Conservation (phyloP, 2,113 vertebrate genomes). For the Gasterosteus nipponicus region DNA sequence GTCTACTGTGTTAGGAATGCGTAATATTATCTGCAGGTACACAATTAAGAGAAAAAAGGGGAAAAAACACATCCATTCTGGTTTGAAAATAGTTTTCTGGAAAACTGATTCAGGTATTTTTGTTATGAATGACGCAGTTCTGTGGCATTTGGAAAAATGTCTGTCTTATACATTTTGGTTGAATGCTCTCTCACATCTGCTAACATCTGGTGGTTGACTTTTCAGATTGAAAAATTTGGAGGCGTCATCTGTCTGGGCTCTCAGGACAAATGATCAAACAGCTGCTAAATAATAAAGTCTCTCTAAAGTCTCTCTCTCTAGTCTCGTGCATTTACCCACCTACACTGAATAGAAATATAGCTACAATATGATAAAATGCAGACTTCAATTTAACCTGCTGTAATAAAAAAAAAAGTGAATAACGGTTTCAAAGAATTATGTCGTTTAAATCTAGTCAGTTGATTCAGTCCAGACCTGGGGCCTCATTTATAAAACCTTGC, state of each 20-base stretch:
- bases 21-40: neutral
- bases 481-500: no score
- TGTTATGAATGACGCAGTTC: neutral
- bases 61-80: neutral
- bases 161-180: conserved; percentile 15
- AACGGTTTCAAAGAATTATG: no score
- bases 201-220: conserved; percentile 47
- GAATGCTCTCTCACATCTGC: conserved; percentile 12
- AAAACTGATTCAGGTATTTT: neutral
- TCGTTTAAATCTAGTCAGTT: neutral
- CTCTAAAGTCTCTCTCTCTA: neutral
- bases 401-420: neutral
- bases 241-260: neutral
- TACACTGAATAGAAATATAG: neutral
- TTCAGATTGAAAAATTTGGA: neutral
- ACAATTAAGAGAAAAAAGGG: neutral
- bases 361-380: conserved; percentile 1
- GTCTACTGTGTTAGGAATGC: neutral
- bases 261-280: conserved; percentile 48
- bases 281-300: conserved; percentile 30
- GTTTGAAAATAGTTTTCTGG: neutral
- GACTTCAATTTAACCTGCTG: neutral
- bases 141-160: conserved; percentile 41
- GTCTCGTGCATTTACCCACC: conserved; percentile 4
- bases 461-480: neutral